Evolutionary conservation across 2,797 vertebrate species (phyloP), one percentile per base, ranked within the genome.

Genomic region (Saguinus oedipus): DNA sequence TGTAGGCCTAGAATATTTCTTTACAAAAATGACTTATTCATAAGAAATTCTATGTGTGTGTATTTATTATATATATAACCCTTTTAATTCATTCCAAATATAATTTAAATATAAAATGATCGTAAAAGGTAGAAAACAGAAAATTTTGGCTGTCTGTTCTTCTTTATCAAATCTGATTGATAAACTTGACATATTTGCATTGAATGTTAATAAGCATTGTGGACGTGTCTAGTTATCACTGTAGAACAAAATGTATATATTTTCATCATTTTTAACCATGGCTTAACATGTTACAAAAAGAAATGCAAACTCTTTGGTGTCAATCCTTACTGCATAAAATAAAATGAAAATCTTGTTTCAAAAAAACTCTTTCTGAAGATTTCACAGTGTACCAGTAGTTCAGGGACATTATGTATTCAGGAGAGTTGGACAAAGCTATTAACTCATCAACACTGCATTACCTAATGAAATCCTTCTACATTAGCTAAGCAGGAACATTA

Each of bases 391-490:
- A 5, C 20, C 22, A 86, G 85, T 24, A 55, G 9, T 42, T 55
- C 33, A 70, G 70, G 68, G 33, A 36, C 75, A 97, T 96, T 95
- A 94, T 57, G 78, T 9, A 98, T 97, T 96, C 96, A 55, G 44
- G 55, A 83, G 61, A 59, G 83, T 79, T 46, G 79, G 81, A 90
- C 61, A 86, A 87, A 96, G 88, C 95, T 97, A 96, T 96, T 95
- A 96, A 95, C 90, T 95, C 97, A 95, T 92, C 95, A 92, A 78
- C 97, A 90, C 86, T 88, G 55, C 90, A 95, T 93, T 85, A 97
- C 95, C 95, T 97, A 97, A 97, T 97, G 97, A 95, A 83, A 95
- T 85, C 68, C 92, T 92, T 93, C 86, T 89, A 61, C 95, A 98
- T 97, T 97, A 96, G 90, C 79, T 82, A 96, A 96, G 93, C 90